Evolutionary conservation across 2,888 invertebrate genomes (phyloP).

Genomic region (Parelbella ahira): DNA sequence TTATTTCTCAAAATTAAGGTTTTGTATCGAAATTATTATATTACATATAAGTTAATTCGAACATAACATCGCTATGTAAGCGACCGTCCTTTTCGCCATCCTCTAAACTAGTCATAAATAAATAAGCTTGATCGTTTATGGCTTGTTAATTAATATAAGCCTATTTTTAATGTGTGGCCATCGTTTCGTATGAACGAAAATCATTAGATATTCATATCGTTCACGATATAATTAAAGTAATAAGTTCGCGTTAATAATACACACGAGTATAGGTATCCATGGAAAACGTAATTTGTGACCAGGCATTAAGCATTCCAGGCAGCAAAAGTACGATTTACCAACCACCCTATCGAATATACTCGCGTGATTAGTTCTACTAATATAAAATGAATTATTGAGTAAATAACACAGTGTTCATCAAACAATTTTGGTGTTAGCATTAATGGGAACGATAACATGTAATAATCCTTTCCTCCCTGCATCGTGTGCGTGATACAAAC

Average conservation of each 20-base stretch:
- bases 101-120: slow-evolving; percentile 77
- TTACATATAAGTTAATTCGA: slow-evolving; percentile 61
- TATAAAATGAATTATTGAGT: slow-evolving; percentile 64
- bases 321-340: no score
- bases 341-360: slow-evolving; percentile 38
- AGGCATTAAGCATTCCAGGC: slow-evolving; percentile 43
- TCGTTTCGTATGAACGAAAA: slow-evolving; percentile 36
- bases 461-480: slow-evolving; percentile 53
- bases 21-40: slow-evolving; percentile 60
- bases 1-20: slow-evolving; percentile 65
- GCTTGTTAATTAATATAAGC: slow-evolving; percentile 53
- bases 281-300: slow-evolving; percentile 43
- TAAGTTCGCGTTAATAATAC: slow-evolving; percentile 30
- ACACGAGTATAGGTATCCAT: slow-evolving; percentile 24
- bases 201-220: slow-evolving; percentile 35
- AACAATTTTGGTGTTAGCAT: slow-evolving; percentile 58
- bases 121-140: slow-evolving; percentile 60
- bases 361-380: slow-evolving; percentile 70
- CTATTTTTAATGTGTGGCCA: slow-evolving; percentile 49
- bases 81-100: slow-evolving; percentile 80
- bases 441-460: slow-evolving; percentile 54
- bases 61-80: slow-evolving; percentile 67
- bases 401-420: slow-evolving; percentile 63
- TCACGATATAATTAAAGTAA: slow-evolving; percentile 43
- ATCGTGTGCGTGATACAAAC: slow-evolving; percentile 65